phyloP scores from a whole-genome alignment of 2,797 vertebrate species.

The Acestrorhynchus altus region DNA sequence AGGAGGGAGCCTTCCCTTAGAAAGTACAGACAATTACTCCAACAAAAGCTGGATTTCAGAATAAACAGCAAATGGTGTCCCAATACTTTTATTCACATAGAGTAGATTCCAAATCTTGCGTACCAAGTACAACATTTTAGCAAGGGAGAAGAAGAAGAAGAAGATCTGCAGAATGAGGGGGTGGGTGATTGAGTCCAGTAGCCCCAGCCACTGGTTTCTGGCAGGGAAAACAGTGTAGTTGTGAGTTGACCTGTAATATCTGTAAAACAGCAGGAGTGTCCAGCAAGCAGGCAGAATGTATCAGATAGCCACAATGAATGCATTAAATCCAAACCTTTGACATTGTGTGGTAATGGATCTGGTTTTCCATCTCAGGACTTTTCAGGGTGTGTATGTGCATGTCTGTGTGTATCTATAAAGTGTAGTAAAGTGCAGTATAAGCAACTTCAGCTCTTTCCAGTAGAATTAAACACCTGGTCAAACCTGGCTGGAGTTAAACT shows the following conservation, averaged over 20 bases:
- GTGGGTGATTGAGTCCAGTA: not conserved
- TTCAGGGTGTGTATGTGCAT: slow-evolving; percentile 26
- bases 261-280: not conserved
- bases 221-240: not conserved
- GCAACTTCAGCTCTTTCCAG: slow-evolving; percentile 11
- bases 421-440: slow-evolving; percentile 42
- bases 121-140: too few species aligned
- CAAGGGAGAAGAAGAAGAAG: not conserved
- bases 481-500: slow-evolving; percentile 50
- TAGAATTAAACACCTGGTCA: slow-evolving; percentile 41
- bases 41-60: too few species aligned
- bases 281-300: not conserved
- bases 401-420: slow-evolving; percentile 38
- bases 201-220: not conserved
- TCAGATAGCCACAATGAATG: not conserved
- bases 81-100: too few species aligned
- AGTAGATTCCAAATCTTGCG: too few species aligned
- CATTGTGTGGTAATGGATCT: not conserved
- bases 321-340: not conserved
- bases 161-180: not conserved
- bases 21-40: too few species aligned
- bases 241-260: not conserved
- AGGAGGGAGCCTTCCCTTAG: too few species aligned
- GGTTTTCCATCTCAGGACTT: not conserved
- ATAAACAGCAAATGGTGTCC: too few species aligned